Conservation (phyloP, 2,888 invertebrate species). For the Rhingia rostrata region DNA sequence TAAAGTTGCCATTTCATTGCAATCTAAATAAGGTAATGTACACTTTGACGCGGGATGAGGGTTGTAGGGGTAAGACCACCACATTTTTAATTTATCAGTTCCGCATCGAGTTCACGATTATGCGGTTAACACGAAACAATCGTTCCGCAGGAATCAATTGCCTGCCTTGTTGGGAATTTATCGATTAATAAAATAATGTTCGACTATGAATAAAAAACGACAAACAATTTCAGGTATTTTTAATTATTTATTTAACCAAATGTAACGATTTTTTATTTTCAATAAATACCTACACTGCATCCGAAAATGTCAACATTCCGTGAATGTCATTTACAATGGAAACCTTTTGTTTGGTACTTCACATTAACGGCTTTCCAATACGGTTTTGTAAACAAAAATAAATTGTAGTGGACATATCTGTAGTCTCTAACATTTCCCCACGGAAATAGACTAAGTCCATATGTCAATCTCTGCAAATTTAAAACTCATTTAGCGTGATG, state of each 20-base stretch:
- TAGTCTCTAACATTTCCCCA: no score
- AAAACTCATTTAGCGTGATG: no score
- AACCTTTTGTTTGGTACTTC: no score
- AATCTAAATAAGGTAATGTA: not conserved
- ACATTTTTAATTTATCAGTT: slow-evolving; percentile 11
- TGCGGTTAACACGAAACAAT: not conserved
- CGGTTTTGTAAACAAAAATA: no score
- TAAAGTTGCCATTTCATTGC: not conserved
- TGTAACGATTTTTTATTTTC: no score
- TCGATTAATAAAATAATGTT: not conserved
- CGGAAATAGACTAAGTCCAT: no score
- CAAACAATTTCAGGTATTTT: not conserved
- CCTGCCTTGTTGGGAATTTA: not conserved
- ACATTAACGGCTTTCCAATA: no score
- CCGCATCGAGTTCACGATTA: slow-evolving; percentile 9
- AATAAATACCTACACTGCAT: no score
- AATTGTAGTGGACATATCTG: no score
- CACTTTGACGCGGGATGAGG: not conserved
- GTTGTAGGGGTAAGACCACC: not conserved
- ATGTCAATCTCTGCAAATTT: no score
- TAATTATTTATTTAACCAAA: not conserved
- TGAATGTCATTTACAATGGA: no score
- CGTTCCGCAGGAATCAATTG: not conserved
- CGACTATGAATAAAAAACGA: not conserved
- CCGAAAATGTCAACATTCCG: no score